Percentiles rank a stretch among this genome's conserved stretches.
Evolutionary conservation across 2,113 vertebrate genomes (phyloP).

Genomic region (Platichthys stellatus): DNA sequence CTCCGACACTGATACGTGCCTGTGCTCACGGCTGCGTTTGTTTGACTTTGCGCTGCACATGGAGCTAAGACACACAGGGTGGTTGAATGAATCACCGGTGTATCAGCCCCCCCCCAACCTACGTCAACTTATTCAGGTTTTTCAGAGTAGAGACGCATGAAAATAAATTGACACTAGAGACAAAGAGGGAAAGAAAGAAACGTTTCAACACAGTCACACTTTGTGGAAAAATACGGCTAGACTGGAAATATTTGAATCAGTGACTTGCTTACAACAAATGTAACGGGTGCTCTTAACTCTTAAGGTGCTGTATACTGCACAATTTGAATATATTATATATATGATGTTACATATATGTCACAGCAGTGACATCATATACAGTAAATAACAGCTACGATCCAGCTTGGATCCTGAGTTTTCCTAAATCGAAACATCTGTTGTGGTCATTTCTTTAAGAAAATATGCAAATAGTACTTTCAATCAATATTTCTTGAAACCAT

Average conservation of each 20-base stretch:
- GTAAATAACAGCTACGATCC: too few relatives aligned
- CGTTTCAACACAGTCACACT: background rate
- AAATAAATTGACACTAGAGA: background rate
- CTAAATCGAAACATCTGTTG: too few relatives aligned
- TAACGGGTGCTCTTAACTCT: background rate
- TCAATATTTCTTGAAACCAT: background rate
- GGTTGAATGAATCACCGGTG: constrained; percentile 49
- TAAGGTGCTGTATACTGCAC: background rate
- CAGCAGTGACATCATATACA: too few relatives aligned
- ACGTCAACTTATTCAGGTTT: constrained; percentile 39
- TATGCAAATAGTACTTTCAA: background rate
- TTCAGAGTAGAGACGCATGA: too few relatives aligned
- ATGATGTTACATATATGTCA: too few relatives aligned
- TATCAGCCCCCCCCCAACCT: constrained; percentile 25
- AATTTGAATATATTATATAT: background rate
- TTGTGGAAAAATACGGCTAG: background rate
- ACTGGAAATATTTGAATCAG: background rate
- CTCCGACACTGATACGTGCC: constrained; percentile 21
- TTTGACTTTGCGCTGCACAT: constrained; percentile 23
- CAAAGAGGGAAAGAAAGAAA: background rate
- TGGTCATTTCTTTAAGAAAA: background rate
- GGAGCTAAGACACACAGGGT: background rate
- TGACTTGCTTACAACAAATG: background rate
- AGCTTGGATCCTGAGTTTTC: too few relatives aligned
- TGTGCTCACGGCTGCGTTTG: constrained; percentile 10